Conservation (phyloP, 2,113 vertebrate species). For the Lathamus discolor region DNA sequence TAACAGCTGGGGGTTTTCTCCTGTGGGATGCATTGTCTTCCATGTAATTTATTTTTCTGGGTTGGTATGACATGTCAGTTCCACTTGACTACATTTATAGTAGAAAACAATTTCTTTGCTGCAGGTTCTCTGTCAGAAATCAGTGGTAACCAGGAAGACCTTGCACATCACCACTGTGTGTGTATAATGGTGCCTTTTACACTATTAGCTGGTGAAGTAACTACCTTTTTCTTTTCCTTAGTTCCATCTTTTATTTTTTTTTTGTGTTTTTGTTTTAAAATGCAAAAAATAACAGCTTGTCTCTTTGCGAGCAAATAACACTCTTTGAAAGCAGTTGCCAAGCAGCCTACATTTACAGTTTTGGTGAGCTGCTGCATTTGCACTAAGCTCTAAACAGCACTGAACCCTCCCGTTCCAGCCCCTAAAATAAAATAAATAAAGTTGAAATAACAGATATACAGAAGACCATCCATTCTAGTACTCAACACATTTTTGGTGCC, state of each 20-base stretch:
- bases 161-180: neutral
- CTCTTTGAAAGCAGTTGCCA: slow-evolving; percentile 78
- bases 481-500: neutral
- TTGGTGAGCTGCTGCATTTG: slow-evolving; percentile 69
- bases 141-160: neutral
- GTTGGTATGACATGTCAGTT: slow-evolving; percentile 9
- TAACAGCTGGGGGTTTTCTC: neutral
- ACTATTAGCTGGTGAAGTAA: slow-evolving; percentile 12
- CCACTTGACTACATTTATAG: neutral
- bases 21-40: neutral
- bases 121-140: neutral
- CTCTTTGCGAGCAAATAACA: slow-evolving; percentile 73
- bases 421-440: slow-evolving; percentile 17
- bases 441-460: neutral
- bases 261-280: slow-evolving; percentile 74
- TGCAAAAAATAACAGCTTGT: slow-evolving; percentile 68
- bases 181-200: neutral
- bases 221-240: neutral
- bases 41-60: slow-evolving; percentile 17
- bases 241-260: neutral
- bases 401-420: slow-evolving; percentile 14
- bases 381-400: slow-evolving; percentile 52
- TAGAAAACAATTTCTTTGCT: neutral
- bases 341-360: slow-evolving; percentile 74
- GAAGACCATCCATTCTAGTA: neutral